Conservation (phyloP, 2,888 invertebrate species). For the Cryptus viduatorius region DNA sequence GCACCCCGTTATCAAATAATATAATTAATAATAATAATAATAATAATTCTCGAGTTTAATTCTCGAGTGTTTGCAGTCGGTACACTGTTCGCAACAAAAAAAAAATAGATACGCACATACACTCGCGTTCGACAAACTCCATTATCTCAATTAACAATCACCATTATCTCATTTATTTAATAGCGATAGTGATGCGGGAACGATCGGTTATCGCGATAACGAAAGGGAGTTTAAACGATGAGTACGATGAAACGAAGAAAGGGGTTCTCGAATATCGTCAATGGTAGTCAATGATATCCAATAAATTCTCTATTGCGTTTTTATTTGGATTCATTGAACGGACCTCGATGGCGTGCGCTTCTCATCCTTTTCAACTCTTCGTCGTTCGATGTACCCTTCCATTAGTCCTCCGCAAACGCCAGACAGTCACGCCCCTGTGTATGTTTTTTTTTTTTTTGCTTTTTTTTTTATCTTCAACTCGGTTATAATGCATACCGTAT, state of each 20-base stretch:
- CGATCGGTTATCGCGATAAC: constrained; percentile 19
- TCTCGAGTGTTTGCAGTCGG: constrained; percentile 5
- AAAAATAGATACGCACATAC: neutral
- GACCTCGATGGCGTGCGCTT: neutral
- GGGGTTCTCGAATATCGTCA: constrained; percentile 28
- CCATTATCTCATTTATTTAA: constrained; percentile 58
- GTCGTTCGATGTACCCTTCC: constrained; percentile 30
- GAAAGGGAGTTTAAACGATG: constrained; percentile 49
- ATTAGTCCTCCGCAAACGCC: constrained; percentile 36
- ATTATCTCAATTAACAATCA: constrained; percentile 58
- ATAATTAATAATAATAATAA: too few species aligned
- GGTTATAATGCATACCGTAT: constrained; percentile 3
- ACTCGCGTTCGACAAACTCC: constrained; percentile 12
- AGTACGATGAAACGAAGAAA: constrained; percentile 11
- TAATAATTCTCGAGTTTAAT: too few species aligned
- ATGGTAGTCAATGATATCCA: constrained; percentile 51
- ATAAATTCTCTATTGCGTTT: constrained; percentile 56
- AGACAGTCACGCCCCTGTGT: constrained; percentile 40
- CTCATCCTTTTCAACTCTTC: constrained; percentile 8
- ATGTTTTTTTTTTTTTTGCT: neutral
- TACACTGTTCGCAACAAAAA: neutral
- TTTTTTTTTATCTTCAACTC: constrained; percentile 7
- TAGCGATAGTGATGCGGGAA: constrained; percentile 22
- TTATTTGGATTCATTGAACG: constrained; percentile 52
- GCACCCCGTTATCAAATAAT: constrained; percentile 55